These are phyloP conservation scores for Eurytoma californica DNA, from an alignment of 2,888 invertebrate genomes.

Conservation along the genomic window DNA sequence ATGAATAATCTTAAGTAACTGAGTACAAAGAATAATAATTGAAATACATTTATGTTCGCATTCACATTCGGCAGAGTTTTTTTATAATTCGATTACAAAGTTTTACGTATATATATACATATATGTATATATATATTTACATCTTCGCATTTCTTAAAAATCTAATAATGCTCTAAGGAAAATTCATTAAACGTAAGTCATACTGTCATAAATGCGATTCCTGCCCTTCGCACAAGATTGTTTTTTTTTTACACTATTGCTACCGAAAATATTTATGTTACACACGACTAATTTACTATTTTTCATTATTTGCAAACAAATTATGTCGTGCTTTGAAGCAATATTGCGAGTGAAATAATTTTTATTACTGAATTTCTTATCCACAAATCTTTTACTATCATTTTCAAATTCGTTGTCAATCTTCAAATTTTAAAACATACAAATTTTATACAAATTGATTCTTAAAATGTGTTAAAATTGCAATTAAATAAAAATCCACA, in stretches of 20 bases:
- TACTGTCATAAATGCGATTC: slow-evolving; percentile 45
- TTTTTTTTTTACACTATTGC: slow-evolving; percentile 24
- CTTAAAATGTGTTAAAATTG: too few species aligned
- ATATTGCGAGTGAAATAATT: background rate
- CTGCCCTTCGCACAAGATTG: slow-evolving; percentile 14
- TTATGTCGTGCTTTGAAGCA: slow-evolving; percentile 21
- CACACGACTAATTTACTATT: slow-evolving; percentile 2
- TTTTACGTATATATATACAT: slow-evolving; percentile 26
- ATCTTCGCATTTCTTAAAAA: slow-evolving; percentile 37
- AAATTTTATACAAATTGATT: background rate
- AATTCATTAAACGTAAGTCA: slow-evolving; percentile 21
- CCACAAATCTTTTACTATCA: background rate
- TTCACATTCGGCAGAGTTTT: slow-evolving; percentile 27
- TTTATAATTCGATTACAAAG: slow-evolving; percentile 28
- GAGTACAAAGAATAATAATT: slow-evolving; percentile 15
- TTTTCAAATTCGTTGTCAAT: slow-evolving; percentile 32
- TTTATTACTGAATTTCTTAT: background rate
- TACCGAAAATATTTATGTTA: slow-evolving; percentile 38
- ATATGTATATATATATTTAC: too few species aligned
- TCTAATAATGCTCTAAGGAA: slow-evolving; percentile 48
- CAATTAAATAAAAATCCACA: too few species aligned
- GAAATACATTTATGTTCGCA: slow-evolving; percentile 31
- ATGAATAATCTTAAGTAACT: slow-evolving; percentile 19
- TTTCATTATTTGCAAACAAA: slow-evolving; percentile 5
- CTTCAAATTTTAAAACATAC: background rate